Evolutionary conservation across 92 coral and sea anemone genomes (phyloP).

Genomic region (Epizoanthus fatuus): DNA sequence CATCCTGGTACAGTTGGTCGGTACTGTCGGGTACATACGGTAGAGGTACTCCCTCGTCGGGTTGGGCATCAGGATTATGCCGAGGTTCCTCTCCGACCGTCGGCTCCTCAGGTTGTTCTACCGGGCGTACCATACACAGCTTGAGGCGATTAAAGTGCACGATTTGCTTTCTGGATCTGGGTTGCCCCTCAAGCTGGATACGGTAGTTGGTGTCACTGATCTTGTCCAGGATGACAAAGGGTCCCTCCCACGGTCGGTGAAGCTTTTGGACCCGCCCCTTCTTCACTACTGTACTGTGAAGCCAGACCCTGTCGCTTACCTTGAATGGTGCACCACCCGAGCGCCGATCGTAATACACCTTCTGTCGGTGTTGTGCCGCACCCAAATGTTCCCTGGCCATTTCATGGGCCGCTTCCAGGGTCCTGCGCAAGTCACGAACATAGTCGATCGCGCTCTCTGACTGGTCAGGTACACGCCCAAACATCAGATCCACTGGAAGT

Average conservation of each 20-base stretch:
- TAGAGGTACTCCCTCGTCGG: not conserved
- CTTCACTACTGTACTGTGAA: slow-evolving; percentile 32
- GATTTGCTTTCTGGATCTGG: slow-evolving; percentile 12
- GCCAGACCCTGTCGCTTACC: slow-evolving; percentile 48
- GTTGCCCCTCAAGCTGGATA: slow-evolving; percentile 21
- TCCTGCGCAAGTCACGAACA: slow-evolving; percentile 13
- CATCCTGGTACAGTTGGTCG: slow-evolving; percentile 7
- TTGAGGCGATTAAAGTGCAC: slow-evolving; percentile 51
- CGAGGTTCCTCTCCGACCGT: not conserved
- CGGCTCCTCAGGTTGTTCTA: not conserved
- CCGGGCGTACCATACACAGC: not conserved
- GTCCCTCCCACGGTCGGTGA: slow-evolving; percentile 47
- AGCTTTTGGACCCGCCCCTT: slow-evolving; percentile 42
- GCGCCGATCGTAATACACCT: slow-evolving; percentile 48
- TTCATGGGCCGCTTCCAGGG: slow-evolving; percentile 39
- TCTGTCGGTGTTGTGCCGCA: slow-evolving; percentile 47
- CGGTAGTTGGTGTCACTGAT: slow-evolving; percentile 27
- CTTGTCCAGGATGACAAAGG: not conserved
- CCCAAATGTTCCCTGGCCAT: slow-evolving; percentile 31
- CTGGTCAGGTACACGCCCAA: slow-evolving; percentile 20
- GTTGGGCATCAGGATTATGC: not conserved
- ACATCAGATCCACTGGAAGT: not conserved
- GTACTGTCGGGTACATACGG: slow-evolving; percentile 9
- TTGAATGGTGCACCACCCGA: slow-evolving; percentile 38
- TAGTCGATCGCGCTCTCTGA: slow-evolving; percentile 5